Evolutionary conservation across 1,140 invertebrate species (phyloP), one percentile per base, ranked within the genome.

Genomic region (Drosophila lacertosa): DNA sequence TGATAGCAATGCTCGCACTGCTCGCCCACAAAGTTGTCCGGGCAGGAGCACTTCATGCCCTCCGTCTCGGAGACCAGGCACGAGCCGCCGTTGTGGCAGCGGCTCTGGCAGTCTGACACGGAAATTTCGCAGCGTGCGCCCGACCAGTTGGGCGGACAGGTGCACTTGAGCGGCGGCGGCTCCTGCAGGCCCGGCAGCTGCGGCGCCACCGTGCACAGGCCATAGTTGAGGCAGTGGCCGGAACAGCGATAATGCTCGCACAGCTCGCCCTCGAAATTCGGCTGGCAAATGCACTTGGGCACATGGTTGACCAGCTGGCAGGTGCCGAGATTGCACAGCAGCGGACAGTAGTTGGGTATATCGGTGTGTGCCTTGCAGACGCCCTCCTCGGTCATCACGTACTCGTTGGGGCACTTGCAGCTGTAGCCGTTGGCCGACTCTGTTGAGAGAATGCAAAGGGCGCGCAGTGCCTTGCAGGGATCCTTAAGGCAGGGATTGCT

Each of bases 401-500:
- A 91, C 2, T 93, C 94, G 82, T 95, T 94, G 2, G 95, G 93
- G 81, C 95, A 97, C 20, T 94, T 91, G 77, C 96, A 97, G 1
- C 91, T 92, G 58, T 91, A 91, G 1, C 90, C 92, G 45, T 70
- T 86, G 22, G 71, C 50, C 1, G 75, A 35, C n/a, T 88, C 89
- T 0, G 92, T 91, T 13, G 91, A 92, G 10, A 94, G 91, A 53
- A 94, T 89, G 76, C 94, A 95, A 29, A 95, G 92, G 20, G 94
- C 93, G 26, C 92, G 93, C 3, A 92, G 84, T 66, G 71, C 24
- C 20, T 93, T 92, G 86, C 95, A 95, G 11, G 93, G 92, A 26
- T 92, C 84, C 58, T 91, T 91, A 6, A 91, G 84, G 63, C 91
- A 92, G 29, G 91, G 89, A 89, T 92, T 92, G 50, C 91, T 84